Base-by-base conservation (phyloP, 2,888 invertebrate genomes). In the Lumbricus terrestris region DNA sequence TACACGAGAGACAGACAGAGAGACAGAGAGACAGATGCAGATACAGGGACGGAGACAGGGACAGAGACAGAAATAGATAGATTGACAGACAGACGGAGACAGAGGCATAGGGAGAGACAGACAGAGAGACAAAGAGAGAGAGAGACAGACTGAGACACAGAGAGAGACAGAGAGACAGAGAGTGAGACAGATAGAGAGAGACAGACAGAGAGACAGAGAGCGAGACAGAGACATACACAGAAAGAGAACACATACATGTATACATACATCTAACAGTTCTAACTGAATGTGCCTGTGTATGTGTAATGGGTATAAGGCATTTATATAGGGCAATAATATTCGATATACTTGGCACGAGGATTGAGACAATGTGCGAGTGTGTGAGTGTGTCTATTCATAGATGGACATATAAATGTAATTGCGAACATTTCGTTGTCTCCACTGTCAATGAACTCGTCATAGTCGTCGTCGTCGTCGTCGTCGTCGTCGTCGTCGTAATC, bases 391-490 rank as follows among this genome's bases (percentile, higher is more conserved):
- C 23, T 47, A 23, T 23, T 20, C 23, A 4, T 69, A n/a, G 69
- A 69, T 69, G n/a, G 69, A 69, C 69, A 69, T 69, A 69, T 69
- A 69, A 69, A 69, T 69, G 69, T 69, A 69, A 69, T 69, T 69
- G 69, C 69, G n/a, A n/a, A 11, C 69, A n/a, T 69, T 69, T 69
- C 69, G 69, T n/a, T 69, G 69, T 69, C 69, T 69, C 69, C 69
- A 1, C 29, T 69, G 69, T n/a, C 69, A n/a, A n/a, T n/a, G 69
- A 69, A 69, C n/a, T 47, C 23, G 47, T 23, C 1, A 2, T 23
- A 6, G 23, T n/a, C n/a, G n/a, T n/a, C n/a, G n/a, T n/a, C n/a
- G n/a, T n/a, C n/a, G n/a, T n/a, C n/a, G n/a, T n/a, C n/a, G n/a
- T n/a, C n/a, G n/a, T n/a, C n/a, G n/a, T n/a, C n/a, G n/a, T n/a